phyloP scores from a whole-genome alignment of 2,888 invertebrate species.

The Morpho achilles region DNA sequence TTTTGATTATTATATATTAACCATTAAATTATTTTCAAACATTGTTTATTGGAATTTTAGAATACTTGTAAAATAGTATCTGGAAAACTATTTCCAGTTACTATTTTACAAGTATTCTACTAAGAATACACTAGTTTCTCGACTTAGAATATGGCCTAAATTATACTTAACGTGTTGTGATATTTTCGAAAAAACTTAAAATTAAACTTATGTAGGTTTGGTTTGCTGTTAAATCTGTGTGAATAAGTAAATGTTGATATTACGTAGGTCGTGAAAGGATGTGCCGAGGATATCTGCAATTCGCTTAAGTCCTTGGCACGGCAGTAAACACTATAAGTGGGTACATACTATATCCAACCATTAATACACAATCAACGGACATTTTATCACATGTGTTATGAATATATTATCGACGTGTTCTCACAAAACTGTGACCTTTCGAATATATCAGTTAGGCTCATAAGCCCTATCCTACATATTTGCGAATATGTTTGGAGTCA shows the following conservation, averaged over 20 bases:
- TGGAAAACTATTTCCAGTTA: too few relatives aligned
- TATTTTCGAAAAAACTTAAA: constrained; percentile 10
- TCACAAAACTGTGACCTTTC: neutral
- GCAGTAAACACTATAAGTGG: constrained; percentile 15
- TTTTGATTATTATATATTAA: too few relatives aligned
- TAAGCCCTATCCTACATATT: too few relatives aligned
- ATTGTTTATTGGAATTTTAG: too few relatives aligned
- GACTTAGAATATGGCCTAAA: too few relatives aligned
- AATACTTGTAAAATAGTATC: too few relatives aligned
- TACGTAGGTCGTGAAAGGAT: constrained; percentile 57
- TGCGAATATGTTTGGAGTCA: neutral
- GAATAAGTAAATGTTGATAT: constrained; percentile 9
- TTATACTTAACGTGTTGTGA: too few relatives aligned
- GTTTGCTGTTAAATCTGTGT: neutral
- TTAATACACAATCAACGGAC: constrained; percentile 1
- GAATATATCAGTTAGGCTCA: too few relatives aligned
- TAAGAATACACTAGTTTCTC: too few relatives aligned
- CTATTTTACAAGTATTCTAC: too few relatives aligned
- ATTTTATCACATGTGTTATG: neutral
- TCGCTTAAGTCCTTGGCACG: constrained; percentile 55
- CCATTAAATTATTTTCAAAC: too few relatives aligned
- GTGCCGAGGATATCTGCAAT: constrained; percentile 48
- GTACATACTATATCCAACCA: constrained; percentile 6
- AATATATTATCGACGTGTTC: neutral
- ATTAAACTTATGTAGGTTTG: neutral